Base-by-base conservation (phyloP, 2,888 invertebrate genomes). In the Diarsia mendica region DNA sequence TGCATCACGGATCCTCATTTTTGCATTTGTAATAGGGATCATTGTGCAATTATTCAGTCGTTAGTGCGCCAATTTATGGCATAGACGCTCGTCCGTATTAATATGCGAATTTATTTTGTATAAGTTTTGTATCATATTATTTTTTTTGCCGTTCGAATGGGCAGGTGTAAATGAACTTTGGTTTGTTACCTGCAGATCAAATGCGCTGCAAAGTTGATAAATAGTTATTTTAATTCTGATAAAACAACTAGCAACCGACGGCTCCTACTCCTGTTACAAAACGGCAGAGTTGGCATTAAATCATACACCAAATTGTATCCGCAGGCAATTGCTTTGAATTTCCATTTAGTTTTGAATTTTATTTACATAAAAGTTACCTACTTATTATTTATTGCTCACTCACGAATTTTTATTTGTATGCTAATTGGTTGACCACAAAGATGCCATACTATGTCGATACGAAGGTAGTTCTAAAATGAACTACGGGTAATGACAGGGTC, bases 21-120 rank as follows among this genome's bases (percentile, higher is more conserved):
- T 96, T 96, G 96, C 95, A 96, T 96, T 93, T 92, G 94, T 95
- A 95, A 95, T 95, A 90, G 91, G 93, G 93, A 95, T 96, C 95
- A 95, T 93, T 93, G 92, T 93, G 95, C 95, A 95, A 96, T 96
- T 96, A 96, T 95, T 95, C 95, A 91, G 90, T 95, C 94, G 95
- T 96, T 96, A 95, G 93, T 91, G 89, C 88, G 87, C 93, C 94
- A 93, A 95, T 94, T 94, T 93, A 93, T 93, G 88, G 84, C 69
- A 86, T 75, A 88, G 89, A 88, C 85, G 80, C 79, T 80, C 82
- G 73, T 72, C 75, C 85, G 85, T 87, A 88, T 94, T 91, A 87
- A 89, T 91, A 92, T 91, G 90, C 84, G 87, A 87, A 83, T 91
- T 23, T 78, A 79, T 77, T 80, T 79, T 79, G 67, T 77, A 72